Evolutionary conservation across 2,113 vertebrate species (phyloP).

Genomic region (Lepidothrix coronata): DNA sequence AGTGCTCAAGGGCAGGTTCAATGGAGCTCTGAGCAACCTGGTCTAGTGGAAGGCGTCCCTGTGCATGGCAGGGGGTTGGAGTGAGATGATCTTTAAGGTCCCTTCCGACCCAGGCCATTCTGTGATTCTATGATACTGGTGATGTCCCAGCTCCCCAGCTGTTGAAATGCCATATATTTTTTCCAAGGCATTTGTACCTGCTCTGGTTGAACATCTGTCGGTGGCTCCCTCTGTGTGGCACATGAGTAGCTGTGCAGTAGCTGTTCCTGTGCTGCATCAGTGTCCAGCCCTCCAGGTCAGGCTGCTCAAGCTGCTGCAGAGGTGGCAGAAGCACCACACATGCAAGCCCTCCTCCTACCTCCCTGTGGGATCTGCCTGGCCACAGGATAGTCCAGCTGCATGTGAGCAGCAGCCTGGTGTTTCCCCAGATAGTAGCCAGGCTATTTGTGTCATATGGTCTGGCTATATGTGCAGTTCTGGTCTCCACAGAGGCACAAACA

Average conservation of each 20-base stretch:
- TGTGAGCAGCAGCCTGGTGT: neutral
- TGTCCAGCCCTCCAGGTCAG: neutral
- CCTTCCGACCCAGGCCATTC: neutral
- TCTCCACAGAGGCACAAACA: neutral
- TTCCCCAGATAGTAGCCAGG: neutral
- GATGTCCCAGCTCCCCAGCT: neutral
- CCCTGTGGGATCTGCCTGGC: neutral
- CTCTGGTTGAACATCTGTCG: neutral
- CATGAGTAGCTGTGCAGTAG: neutral
- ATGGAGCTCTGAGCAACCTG: neutral
- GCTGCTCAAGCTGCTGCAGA: neutral
- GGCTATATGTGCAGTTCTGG: rapidly evolving
- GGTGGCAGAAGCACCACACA: neutral
- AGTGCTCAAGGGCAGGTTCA: neutral
- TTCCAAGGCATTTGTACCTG: neutral
- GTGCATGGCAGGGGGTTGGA: neutral
- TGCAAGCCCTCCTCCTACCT: neutral
- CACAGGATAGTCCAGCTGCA: neutral
- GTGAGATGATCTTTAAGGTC: neutral
- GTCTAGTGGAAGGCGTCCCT: neutral
- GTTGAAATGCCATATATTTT: neutral
- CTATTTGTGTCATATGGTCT: neutral
- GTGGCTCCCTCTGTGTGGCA: neutral
- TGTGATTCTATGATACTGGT: neutral
- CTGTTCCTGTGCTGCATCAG: neutral